A percentile compares a stretch with the other conserved stretches of the same genome.
These are phyloP conservation scores for Amiota mariae DNA, from an alignment of 2,888 invertebrate genomes.

Conservation along the genomic window DNA sequence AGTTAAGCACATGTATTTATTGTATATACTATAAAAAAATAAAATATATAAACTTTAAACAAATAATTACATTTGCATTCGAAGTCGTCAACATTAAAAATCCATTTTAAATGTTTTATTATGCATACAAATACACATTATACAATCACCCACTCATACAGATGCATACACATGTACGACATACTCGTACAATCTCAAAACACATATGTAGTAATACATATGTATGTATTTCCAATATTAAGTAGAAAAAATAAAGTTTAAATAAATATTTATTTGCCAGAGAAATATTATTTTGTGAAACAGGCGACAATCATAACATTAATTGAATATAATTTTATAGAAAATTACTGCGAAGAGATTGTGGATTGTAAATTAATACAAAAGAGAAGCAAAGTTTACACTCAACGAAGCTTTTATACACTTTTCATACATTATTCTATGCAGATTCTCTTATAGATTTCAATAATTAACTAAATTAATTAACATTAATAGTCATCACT, in stretches of 20 bases:
- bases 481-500: too few relatives aligned
- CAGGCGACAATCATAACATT: slow-evolving; percentile 11
- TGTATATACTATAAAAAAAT: too few relatives aligned
- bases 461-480: too few relatives aligned
- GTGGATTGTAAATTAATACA: not conserved
- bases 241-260: slow-evolving; percentile 7
- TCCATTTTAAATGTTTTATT: slow-evolving; percentile 23
- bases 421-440: too few relatives aligned
- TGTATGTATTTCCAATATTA: too few relatives aligned
- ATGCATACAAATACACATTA: not conserved
- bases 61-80: not conserved
- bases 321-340: slow-evolving; percentile 25
- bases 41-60: slow-evolving; percentile 1
- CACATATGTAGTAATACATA: too few relatives aligned
- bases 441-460: too few relatives aligned
- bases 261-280: slow-evolving; percentile 22
- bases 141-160: not conserved
- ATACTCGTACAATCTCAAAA: too few relatives aligned
- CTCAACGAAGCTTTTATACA: not conserved
- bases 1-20: too few relatives aligned
- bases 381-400: not conserved
- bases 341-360: not conserved
- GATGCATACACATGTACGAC: not conserved
- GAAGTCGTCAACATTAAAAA: slow-evolving; percentile 21
- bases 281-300: slow-evolving; percentile 23